Percentiles rank a stretch among this genome's conserved stretches.
These are phyloP conservation scores for Sminthurinus aureus DNA, from an alignment of 2,888 invertebrate species.

Conservation along the genomic window DNA sequence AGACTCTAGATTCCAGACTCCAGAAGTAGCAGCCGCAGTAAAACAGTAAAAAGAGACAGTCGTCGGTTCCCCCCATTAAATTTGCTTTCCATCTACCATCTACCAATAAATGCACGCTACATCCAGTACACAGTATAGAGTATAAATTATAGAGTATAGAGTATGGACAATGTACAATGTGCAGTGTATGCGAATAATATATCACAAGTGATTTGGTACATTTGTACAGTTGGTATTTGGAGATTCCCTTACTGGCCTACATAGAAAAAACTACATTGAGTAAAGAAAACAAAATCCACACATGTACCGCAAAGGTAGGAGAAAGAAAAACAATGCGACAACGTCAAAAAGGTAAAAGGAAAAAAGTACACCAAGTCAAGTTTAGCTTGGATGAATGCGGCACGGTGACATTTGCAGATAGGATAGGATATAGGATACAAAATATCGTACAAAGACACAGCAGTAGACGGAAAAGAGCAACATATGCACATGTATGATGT, in stretches of 20 bases:
- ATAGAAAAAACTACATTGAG: not conserved
- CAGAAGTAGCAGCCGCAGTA: not conserved
- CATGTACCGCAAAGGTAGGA: not conserved
- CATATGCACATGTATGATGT: not conserved
- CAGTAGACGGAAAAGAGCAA: too few species aligned
- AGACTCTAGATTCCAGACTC: too few species aligned
- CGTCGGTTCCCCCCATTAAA: constrained; percentile 11
- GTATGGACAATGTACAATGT: too few species aligned
- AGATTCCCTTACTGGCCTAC: not conserved
- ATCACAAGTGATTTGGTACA: too few species aligned
- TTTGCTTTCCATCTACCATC: too few species aligned
- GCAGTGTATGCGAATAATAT: not conserved
- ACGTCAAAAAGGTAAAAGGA: not conserved
- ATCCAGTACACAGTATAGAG: too few species aligned
- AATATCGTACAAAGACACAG: not conserved
- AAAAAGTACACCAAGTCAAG: not conserved
- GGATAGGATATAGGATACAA: not conserved
- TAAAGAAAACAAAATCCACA: not conserved
- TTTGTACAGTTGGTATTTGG: too few species aligned
- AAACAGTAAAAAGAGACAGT: not conserved
- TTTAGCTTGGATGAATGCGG: too few species aligned
- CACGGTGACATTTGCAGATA: too few species aligned
- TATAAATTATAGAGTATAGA: too few species aligned
- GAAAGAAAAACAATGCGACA: not conserved
- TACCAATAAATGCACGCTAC: too few species aligned